Percentiles rank a stretch among this genome's conserved stretches.
phyloP scores from a whole-genome alignment of 2,888 invertebrate species.

The Dichetophora obliterata region DNA sequence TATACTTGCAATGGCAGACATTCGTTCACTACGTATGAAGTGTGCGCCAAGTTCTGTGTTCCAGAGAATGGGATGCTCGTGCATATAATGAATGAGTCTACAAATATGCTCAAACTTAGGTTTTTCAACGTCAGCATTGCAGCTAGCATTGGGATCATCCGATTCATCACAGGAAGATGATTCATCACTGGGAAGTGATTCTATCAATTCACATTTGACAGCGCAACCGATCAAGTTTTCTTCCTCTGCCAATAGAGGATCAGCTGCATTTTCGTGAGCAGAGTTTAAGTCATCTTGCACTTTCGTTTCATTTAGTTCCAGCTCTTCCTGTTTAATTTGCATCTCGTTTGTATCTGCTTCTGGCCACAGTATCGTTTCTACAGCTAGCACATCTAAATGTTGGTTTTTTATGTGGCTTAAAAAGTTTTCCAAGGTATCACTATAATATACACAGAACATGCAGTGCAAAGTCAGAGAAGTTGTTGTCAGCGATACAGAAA shows the following conservation, averaged over 20 bases:
- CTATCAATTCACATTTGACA: not conserved
- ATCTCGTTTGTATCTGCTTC: too few species aligned
- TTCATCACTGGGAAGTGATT: not conserved
- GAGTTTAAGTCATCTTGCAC: not conserved
- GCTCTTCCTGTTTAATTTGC: not conserved
- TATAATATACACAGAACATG: not conserved
- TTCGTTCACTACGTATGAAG: conserved; percentile 1
- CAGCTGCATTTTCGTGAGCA: not conserved
- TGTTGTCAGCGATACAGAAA: not conserved
- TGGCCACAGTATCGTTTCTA: too few species aligned
- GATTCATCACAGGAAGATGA: too few species aligned
- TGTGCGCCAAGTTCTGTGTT: not conserved
- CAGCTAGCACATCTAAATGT: not conserved
- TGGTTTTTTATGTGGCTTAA: not conserved
- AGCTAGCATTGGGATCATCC: not conserved
- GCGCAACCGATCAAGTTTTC: not conserved
- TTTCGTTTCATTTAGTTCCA: not conserved
- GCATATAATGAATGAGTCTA: not conserved
- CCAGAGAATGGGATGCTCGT: conserved; percentile 18
- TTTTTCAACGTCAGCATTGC: not conserved
- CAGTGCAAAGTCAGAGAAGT: not conserved
- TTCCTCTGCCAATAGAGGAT: not conserved
- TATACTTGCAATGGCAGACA: not conserved
- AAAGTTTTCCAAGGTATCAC: not conserved
- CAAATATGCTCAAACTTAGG: conserved; percentile 1